Conservation (phyloP, 2,888 invertebrate species). For the Tholera decimalis region DNA sequence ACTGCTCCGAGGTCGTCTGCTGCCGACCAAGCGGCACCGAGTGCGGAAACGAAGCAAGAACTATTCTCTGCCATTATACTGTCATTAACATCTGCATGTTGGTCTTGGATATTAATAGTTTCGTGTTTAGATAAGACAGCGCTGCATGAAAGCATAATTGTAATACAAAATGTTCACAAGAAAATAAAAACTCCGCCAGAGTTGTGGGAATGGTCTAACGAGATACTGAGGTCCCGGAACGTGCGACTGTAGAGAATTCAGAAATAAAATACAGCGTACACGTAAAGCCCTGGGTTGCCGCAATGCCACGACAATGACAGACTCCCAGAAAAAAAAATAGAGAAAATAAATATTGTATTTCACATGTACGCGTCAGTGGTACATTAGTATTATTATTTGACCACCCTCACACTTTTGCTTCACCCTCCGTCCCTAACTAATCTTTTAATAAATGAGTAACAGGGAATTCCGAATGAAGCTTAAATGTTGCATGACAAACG, state of each 20-base stretch:
- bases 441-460: constrained; percentile 74
- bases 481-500: constrained; percentile 65
- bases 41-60: constrained; percentile 58
- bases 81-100: constrained; percentile 47
- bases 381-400: constrained; percentile 53
- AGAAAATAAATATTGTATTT: constrained; percentile 17
- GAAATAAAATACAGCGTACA: too few species aligned
- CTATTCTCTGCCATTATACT: constrained; percentile 40
- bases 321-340: too few species aligned
- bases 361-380: constrained; percentile 15
- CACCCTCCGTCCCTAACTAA: constrained; percentile 59
- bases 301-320: too few species aligned
- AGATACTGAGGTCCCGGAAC: too few species aligned
- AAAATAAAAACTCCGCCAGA: too few species aligned
- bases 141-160: too few species aligned
- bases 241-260: too few species aligned
- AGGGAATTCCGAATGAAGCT: constrained; percentile 72
- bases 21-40: constrained; percentile 46
- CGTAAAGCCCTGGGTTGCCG: too few species aligned
- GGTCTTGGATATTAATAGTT: constrained; percentile 43
- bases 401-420: constrained; percentile 63
- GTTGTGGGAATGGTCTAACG: too few species aligned
- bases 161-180: too few species aligned
- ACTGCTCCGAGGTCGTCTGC: constrained; percentile 55
- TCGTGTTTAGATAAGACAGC: constrained; percentile 23